These are phyloP conservation scores for Chrysemys picta DNA, from an alignment of 2,113 vertebrate species.

Conservation along the genomic window DNA sequence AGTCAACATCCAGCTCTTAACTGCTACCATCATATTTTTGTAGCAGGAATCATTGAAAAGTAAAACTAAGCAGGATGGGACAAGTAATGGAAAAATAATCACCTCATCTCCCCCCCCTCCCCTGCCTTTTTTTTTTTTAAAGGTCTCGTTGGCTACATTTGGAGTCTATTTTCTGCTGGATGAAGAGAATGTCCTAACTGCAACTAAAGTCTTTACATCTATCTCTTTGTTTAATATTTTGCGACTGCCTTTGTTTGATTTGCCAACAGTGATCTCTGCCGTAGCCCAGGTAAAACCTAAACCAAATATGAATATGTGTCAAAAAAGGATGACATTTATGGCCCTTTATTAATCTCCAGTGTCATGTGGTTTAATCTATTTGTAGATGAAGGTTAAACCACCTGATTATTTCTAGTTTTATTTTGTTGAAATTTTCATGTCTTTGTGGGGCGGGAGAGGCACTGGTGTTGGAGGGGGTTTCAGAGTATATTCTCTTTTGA, in stretches of 20 bases:
- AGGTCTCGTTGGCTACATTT: slow-evolving; percentile 75
- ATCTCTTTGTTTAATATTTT: slow-evolving; percentile 79
- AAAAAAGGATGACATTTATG: background rate
- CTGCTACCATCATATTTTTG: background rate
- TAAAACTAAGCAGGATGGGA: background rate
- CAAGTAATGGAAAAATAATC: background rate
- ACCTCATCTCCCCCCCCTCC: no score
- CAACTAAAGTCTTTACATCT: slow-evolving; percentile 73
- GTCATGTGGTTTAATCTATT: background rate
- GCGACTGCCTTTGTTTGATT: slow-evolving; percentile 68
- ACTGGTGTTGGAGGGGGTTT: background rate
- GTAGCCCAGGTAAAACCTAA: slow-evolving; percentile 60
- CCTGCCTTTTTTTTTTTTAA: slow-evolving; percentile 13
- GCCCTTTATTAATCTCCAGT: background rate
- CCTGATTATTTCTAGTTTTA: background rate
- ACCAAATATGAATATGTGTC: background rate
- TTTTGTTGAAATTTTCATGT: background rate
- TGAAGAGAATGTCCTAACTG: slow-evolving; percentile 74
- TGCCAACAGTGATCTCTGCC: slow-evolving; percentile 63
- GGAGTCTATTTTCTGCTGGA: slow-evolving; percentile 72
- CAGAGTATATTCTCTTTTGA: background rate
- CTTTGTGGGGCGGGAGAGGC: background rate
- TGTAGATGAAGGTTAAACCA: background rate
- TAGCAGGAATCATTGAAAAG: background rate
- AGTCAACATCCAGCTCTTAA: background rate